These are phyloP conservation scores for Enteromius viviparus DNA, from an alignment of 2,797 vertebrate genomes.

Conservation along the genomic window DNA sequence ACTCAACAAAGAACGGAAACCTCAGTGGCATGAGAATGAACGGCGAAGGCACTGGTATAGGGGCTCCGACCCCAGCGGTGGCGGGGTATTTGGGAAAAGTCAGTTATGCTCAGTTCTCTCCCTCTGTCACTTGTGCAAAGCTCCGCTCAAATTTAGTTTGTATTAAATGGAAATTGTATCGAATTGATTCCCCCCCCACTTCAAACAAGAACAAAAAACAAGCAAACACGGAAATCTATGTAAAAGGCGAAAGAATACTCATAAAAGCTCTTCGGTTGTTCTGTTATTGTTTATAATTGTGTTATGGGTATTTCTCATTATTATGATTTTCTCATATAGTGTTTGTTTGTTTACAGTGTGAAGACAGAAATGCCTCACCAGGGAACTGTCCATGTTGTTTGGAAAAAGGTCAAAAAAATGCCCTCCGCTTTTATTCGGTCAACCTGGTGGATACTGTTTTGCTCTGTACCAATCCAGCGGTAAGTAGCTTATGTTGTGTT, in stretches of 20 bases:
- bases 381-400: slow-evolving; percentile 87
- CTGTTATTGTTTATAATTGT: not conserved
- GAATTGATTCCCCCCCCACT: slow-evolving; percentile 65
- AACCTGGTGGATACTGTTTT: slow-evolving; percentile 88
- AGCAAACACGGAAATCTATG: slow-evolving; percentile 85
- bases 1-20: slow-evolving; percentile 83
- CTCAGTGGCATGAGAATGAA: slow-evolving; percentile 88
- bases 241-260: slow-evolving; percentile 86
- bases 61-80: slow-evolving; percentile 88
- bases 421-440: slow-evolving; percentile 83
- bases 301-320: not conserved
- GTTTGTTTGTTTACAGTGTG: slow-evolving; percentile 45
- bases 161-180: slow-evolving; percentile 32
- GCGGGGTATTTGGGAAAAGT: slow-evolving; percentile 99
- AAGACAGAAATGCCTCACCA: slow-evolving; percentile 66
- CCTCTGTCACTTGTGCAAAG: slow-evolving; percentile 91
- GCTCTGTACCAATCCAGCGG: slow-evolving; percentile 91
- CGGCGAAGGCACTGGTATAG: slow-evolving; percentile 92
- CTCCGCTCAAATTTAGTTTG: slow-evolving; percentile 65
- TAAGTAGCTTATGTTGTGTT: slow-evolving; percentile 61
- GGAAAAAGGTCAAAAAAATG: slow-evolving; percentile 80
- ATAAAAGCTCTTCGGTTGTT: not conserved
- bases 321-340: not conserved
- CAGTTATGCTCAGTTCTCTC: slow-evolving; percentile 88
- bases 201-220: slow-evolving; percentile 29